Conservation (phyloP, 2,113 vertebrate species). For the Leptobrachium leishanense region DNA sequence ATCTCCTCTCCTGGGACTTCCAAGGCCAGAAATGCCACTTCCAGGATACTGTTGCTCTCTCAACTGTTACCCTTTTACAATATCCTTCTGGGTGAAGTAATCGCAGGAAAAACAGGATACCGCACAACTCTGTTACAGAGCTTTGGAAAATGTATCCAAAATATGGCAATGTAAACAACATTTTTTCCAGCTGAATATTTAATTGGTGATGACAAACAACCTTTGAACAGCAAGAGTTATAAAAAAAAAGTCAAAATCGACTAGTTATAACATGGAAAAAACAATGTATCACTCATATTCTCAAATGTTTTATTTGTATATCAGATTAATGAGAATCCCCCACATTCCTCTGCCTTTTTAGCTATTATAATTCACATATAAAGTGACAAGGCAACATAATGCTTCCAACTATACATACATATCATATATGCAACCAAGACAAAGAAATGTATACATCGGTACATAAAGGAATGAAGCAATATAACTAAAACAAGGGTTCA, state of each 20-base stretch:
- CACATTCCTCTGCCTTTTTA: no score
- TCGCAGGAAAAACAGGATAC: constrained; percentile 41
- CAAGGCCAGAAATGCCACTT: constrained; percentile 39
- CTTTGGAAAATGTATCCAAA: constrained; percentile 15
- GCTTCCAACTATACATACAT: no score
- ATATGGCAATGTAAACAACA: constrained; percentile 37
- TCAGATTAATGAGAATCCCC: no score
- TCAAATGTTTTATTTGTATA: no score
- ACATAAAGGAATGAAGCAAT: no score
- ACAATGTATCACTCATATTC: no score
- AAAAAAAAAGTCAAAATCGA: constrained; percentile 21
- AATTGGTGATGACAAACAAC: constrained; percentile 15
- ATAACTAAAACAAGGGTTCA: no score
- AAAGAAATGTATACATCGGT: no score
- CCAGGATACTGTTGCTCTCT: constrained; percentile 41
- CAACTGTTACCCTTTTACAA: constrained; percentile 45
- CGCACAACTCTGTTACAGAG: constrained; percentile 26
- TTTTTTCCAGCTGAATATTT: constrained; percentile 3
- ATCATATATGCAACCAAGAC: no score
- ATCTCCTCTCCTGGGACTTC: constrained; percentile 36
- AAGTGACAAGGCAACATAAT: no score
- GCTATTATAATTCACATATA: no score
- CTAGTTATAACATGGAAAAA: not conserved
- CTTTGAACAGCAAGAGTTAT: not conserved
- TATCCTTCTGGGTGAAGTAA: constrained; percentile 41